Conservation (phyloP, 2,888 invertebrate species). For the Luperina testacea region DNA sequence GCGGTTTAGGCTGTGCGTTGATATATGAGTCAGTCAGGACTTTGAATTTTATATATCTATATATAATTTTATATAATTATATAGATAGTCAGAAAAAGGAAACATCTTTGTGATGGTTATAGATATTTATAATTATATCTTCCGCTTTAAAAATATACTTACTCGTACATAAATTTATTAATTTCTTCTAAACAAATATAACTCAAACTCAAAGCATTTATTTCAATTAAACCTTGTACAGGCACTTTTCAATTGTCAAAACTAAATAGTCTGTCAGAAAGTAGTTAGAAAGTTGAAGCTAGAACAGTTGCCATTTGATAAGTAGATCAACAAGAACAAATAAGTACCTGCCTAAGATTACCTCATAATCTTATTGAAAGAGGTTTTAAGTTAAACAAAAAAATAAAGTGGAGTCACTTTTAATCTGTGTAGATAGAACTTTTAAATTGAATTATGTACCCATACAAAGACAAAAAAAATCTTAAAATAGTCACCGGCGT, state of each 20-base stretch:
- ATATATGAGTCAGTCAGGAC: too few relatives aligned
- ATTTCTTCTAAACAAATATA: neutral
- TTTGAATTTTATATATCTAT: too few relatives aligned
- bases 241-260: too few relatives aligned
- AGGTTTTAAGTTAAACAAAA: neutral
- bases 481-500: neutral
- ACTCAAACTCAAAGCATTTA: too few relatives aligned
- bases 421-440: neutral
- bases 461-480: neutral
- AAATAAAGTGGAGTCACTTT: neutral
- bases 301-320: neutral
- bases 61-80: too few relatives aligned
- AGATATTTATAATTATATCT: neutral
- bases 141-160: neutral
- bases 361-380: neutral
- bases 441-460: constrained; percentile 1
- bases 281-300: too few relatives aligned
- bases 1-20: too few relatives aligned
- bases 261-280: too few relatives aligned
- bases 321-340: neutral
- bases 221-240: too few relatives aligned
- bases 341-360: neutral
- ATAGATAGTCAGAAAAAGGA: neutral
- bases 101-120: neutral
- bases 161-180: neutral